These are phyloP conservation scores for Chelonus formosanus DNA, from an alignment of 2,888 invertebrate genomes.

Conservation along the genomic window DNA sequence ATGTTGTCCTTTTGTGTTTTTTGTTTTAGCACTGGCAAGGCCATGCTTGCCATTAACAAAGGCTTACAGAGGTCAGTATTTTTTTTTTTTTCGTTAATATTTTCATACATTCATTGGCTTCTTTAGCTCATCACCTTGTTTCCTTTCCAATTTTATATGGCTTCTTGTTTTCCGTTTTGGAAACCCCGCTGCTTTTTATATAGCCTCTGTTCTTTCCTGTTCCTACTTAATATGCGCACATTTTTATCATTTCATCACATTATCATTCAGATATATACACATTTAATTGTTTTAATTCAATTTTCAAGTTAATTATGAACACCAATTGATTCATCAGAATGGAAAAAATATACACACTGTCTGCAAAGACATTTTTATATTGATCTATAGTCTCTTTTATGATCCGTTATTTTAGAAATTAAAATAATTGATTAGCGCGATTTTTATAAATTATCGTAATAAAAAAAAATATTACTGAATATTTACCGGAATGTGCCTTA, in stretches of 20 bases:
- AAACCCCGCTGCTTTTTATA: constrained; percentile 28
- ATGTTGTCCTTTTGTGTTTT: constrained; percentile 68
- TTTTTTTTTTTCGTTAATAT: constrained; percentile 61
- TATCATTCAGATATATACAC: constrained; percentile 2
- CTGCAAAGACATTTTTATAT: no score
- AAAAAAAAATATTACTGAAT: constrained; percentile 46
- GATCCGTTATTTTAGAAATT: no score
- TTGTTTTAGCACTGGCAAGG: constrained; percentile 82
- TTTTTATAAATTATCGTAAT: no score
- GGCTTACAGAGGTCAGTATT: constrained; percentile 81
- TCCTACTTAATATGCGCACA: constrained; percentile 20
- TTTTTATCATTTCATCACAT: constrained; percentile 14
- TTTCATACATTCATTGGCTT: constrained; percentile 34
- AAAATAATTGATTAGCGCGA: no score
- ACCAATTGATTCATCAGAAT: no score
- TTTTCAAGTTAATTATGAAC: no score
- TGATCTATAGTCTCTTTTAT: no score
- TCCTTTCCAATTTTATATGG: constrained; percentile 38
- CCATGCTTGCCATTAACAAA: constrained; percentile 86
- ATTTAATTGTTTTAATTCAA: no score
- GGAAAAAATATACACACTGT: no score
- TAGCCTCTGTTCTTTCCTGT: constrained; percentile 16
- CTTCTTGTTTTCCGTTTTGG: constrained; percentile 37
- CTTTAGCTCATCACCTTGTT: constrained; percentile 24
- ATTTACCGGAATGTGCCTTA: constrained; percentile 64